A percentile compares a stretch with the other conserved stretches of the same genome.
Evolutionary conservation across 2,113 vertebrate genomes (phyloP).

Genomic region (Lanius collurio): DNA sequence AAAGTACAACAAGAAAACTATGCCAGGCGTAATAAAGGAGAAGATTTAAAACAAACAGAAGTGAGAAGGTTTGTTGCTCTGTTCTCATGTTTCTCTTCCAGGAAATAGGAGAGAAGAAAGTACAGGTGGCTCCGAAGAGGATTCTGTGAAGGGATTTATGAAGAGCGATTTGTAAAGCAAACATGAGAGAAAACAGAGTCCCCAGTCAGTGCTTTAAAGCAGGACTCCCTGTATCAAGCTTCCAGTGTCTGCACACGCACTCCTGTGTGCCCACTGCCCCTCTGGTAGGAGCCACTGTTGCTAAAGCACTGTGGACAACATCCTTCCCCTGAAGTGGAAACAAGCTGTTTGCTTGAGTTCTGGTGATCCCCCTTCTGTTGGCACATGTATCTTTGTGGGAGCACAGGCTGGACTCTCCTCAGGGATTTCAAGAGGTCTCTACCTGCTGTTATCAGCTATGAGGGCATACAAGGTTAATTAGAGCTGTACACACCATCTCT

Average conservation of each 20-base stretch:
- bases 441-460: neutral
- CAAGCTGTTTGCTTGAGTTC: neutral
- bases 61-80: neutral
- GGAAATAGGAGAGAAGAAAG: neutral
- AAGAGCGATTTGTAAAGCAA: neutral
- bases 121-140: neutral
- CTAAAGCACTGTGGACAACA: neutral
- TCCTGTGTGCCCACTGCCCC: neutral
- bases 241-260: neutral
- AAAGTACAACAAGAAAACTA: neutral
- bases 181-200: neutral
- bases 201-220: neutral
- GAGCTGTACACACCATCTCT: neutral
- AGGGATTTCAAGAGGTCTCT: neutral
- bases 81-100: neutral
- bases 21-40: neutral
- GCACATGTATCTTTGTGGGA: neutral
- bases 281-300: neutral
- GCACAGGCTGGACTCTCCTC: no score
- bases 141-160: neutral
- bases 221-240: neutral
- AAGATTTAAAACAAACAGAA: neutral
- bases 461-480: neutral
- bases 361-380: neutral
- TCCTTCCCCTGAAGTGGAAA: neutral